A percentile compares a stretch with the other conserved stretches of the same genome.
Evolutionary conservation across 2,797 vertebrate species (phyloP).

Genomic region (Perodicticus potto): DNA sequence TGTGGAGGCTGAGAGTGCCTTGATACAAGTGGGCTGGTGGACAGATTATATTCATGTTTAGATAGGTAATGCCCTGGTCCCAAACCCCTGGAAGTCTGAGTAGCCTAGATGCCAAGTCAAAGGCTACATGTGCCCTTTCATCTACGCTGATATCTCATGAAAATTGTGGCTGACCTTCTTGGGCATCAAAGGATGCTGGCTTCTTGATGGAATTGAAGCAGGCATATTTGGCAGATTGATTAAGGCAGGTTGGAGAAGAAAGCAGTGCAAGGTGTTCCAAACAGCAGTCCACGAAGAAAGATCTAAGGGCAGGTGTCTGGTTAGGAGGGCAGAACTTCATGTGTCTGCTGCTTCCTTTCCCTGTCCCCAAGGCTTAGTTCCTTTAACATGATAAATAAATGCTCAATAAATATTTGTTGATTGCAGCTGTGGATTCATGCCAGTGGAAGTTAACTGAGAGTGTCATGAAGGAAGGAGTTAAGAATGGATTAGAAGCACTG

Average conservation of each 20-base stretch:
- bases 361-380: not conserved
- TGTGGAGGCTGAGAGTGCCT: not conserved
- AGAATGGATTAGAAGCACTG: not conserved
- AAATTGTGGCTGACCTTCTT: not conserved
- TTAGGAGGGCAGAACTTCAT: not conserved
- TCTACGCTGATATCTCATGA: not conserved
- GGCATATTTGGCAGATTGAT: not conserved
- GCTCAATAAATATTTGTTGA: not conserved
- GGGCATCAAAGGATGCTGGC: rapidly evolving
- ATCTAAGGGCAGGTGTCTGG: not conserved
- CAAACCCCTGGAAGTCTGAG: not conserved
- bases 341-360: not conserved
- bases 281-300: not conserved
- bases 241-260: not conserved
- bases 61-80: not conserved
- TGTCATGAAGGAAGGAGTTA: not conserved
- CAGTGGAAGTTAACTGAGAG: not conserved
- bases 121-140: not conserved
- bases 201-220: not conserved
- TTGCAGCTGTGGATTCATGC: not conserved
- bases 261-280: not conserved
- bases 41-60: not conserved
- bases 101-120: not conserved
- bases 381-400: conserved; percentile 16
- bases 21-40: not conserved